Evolutionary conservation across 2,113 vertebrate genomes (phyloP).

Genomic region (Tetrax tetrax): DNA sequence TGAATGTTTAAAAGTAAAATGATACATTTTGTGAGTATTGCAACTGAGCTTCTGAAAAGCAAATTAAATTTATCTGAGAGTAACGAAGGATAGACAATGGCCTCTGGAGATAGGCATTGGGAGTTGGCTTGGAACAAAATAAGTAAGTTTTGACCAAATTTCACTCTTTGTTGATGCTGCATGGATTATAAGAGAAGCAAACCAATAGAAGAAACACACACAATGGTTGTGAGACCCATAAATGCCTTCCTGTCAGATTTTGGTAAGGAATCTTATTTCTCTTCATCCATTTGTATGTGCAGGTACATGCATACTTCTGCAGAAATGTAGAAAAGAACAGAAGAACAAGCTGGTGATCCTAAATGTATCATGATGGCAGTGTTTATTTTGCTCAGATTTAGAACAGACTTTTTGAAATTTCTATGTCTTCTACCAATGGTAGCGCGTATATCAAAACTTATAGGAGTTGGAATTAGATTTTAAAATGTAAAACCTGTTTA

Average conservation of each 20-base stretch:
- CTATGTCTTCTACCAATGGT: background rate
- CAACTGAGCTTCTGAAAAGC: background rate
- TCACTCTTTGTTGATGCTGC: background rate
- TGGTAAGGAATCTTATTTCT: background rate
- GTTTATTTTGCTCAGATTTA: background rate
- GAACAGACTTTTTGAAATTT: background rate
- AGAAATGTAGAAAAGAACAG: background rate
- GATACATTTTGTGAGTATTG: background rate
- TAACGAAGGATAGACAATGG: background rate
- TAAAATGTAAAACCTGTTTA: background rate
- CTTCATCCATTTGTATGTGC: background rate
- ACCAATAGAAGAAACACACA: background rate
- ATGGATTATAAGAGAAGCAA: background rate
- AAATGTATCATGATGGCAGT: background rate
- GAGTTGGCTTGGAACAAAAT: background rate
- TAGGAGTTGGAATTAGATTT: background rate
- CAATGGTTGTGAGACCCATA: background rate
- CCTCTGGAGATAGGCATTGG: background rate
- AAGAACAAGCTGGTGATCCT: background rate
- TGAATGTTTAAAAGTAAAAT: background rate
- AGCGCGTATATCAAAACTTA: background rate
- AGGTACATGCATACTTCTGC: background rate
- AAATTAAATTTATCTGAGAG: background rate
- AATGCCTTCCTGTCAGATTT: background rate
- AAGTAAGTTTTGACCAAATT: background rate